A percentile compares a stretch with the other conserved stretches of the same genome.
Evolutionary conservation across 1,140 invertebrate species (phyloP).

Genomic region (Apis florea): DNA sequence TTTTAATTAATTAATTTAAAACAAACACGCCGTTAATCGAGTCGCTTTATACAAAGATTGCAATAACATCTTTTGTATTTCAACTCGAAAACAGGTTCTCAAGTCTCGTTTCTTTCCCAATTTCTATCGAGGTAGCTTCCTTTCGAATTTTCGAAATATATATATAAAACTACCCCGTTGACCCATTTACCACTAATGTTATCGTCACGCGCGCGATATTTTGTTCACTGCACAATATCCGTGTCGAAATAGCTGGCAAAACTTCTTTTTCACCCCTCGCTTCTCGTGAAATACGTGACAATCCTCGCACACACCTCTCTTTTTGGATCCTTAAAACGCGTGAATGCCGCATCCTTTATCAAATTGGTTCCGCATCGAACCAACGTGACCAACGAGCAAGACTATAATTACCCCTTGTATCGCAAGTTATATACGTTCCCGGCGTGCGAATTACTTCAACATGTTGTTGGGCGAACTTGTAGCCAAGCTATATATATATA

Average conservation of each 20-base stretch:
- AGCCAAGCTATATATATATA: too few species aligned
- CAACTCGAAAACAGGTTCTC: neutral
- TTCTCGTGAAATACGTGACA: slow-evolving; percentile 29
- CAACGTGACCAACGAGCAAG: slow-evolving; percentile 49
- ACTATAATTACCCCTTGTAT: slow-evolving; percentile 53
- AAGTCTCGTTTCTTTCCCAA: neutral
- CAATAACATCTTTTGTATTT: too few species aligned
- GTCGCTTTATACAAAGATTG: too few species aligned
- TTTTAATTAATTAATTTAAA: too few species aligned
- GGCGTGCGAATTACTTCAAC: slow-evolving; percentile 1
- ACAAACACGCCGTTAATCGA: too few species aligned
- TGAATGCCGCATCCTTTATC: slow-evolving; percentile 1
- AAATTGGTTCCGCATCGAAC: slow-evolving; percentile 43
- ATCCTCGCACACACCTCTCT: neutral
- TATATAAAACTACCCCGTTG: neutral
- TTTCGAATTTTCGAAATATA: neutral
- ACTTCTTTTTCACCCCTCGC: neutral
- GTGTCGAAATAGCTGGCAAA: slow-evolving; percentile 4
- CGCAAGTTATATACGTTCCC: slow-evolving; percentile 5
- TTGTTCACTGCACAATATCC: neutral
- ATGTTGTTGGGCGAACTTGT: neutral
- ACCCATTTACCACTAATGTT: slow-evolving; percentile 26
- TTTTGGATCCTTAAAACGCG: neutral
- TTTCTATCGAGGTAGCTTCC: neutral
- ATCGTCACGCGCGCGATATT: slow-evolving; percentile 10